Base-by-base conservation (phyloP, 2,113 vertebrate genomes). In the Mustela lutreola region DNA sequence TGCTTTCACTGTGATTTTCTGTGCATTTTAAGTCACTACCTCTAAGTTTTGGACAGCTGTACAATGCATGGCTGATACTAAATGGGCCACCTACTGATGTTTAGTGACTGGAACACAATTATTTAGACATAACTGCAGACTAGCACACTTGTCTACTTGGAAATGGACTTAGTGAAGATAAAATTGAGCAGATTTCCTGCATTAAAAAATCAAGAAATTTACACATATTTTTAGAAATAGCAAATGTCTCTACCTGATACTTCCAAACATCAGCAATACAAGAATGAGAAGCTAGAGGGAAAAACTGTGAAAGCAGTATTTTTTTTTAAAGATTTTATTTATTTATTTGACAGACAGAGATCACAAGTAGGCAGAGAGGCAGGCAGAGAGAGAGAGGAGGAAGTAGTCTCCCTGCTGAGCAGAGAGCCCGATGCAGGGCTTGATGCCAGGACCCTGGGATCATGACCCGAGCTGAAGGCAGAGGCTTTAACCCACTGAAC, bases 81-180 rank as follows among this genome's bases (percentile, higher is more conserved):
- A 98, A 97, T 81, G 94, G 86, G 82, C 94, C 97, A 96, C 97
- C 97, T 98, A 79, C 98, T 98, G 97, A 88, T 97, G 96, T 91
- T 98, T 97, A 98, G 98, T 95, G 97, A 98, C 87, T 95, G 95
- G 95, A 97, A 98, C 94, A 92, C 94, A 98, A 98, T 98, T 97
- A 95, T 98, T 98, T 97, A 24, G 14, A 98, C 89, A 78, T 97
- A 98, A 98, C 97, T 91, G 42, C 36, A 78, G 67, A 80, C 11
- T 94, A 97, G 98, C 89, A 98, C 94, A 71, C 67, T 91, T 98
- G 98, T 98, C 91, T 98, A 92, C 96, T 75, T 93, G 90, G 96
- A 97, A 98, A 98, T 93, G 97, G 97, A 95, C 79, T 93, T 98
- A 97, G 93, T 96, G 98, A 98, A 98, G 93, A 93, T 97, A 97